A percentile compares a stretch with the other conserved stretches of the same genome.
These are phyloP conservation scores for Heliconius hewitsoni DNA, from an alignment of 1,140 invertebrate species.

Conservation along the genomic window DNA sequence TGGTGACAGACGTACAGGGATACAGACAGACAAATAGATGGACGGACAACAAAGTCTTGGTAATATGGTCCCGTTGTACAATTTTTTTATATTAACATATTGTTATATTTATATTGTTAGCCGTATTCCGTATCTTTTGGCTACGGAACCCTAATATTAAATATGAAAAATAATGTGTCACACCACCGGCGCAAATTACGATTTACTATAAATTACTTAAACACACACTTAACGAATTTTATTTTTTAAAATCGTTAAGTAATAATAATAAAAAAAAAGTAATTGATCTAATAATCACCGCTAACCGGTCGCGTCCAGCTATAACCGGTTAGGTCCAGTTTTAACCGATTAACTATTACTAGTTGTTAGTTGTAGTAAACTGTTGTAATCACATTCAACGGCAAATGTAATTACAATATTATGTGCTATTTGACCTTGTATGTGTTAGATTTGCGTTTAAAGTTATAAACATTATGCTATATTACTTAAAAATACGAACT, in stretches of 20 bases:
- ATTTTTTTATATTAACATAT: no score
- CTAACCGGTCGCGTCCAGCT: constrained; percentile 3
- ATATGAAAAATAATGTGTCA: no score
- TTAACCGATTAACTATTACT: constrained; percentile 13
- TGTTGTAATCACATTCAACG: not conserved
- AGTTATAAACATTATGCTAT: not conserved
- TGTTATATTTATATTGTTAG: no score
- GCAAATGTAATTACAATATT: constrained; percentile 4
- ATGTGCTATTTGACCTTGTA: not conserved
- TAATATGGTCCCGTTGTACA: no score
- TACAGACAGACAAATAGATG: no score
- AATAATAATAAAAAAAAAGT: not conserved
- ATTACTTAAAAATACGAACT: no score
- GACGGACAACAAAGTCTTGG: no score
- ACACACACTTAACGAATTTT: not conserved
- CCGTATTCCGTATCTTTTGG: no score
- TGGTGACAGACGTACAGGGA: no score
- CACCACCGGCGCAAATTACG: no score
- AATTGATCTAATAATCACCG: constrained; percentile 1
- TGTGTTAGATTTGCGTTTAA: not conserved
- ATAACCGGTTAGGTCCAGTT: not conserved
- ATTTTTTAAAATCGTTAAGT: not conserved
- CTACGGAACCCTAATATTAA: no score
- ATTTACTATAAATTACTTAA: no score
- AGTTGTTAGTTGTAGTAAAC: constrained; percentile 16